Evolutionary conservation across 2,113 vertebrate species (phyloP).

Genomic region (Nesoenas mayeri): DNA sequence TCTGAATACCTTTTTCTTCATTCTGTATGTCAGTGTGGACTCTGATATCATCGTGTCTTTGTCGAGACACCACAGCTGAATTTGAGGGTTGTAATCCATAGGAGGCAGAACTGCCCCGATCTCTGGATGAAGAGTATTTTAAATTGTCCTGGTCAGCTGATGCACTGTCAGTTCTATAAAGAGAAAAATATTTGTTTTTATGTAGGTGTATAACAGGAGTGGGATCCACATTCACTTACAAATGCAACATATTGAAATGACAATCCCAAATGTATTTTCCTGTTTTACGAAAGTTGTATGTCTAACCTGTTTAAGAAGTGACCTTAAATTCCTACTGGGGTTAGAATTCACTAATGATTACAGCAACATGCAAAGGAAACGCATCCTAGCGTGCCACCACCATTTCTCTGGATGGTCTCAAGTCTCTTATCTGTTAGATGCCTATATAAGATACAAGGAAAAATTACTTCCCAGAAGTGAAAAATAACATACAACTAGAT

Average conservation of each 20-base stretch:
- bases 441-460: not conserved
- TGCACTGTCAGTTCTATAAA: conserved; percentile 91
- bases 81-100: conserved; percentile 87
- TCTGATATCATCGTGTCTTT: conserved; percentile 90
- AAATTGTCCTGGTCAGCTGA: conserved; percentile 92
- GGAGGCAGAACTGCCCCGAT: conserved; percentile 84
- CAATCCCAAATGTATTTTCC: conserved; percentile 9
- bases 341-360: not conserved
- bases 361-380: not conserved
- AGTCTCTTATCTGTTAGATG: not conserved
- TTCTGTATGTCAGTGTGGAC: conserved; percentile 83
- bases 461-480: not conserved
- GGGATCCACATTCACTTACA: conserved; percentile 42
- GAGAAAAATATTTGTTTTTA: conserved; percentile 60
- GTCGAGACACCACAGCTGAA: conserved; percentile 86
- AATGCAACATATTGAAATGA: not conserved
- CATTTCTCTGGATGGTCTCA: not conserved
- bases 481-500: not conserved
- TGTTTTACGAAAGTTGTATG: not conserved
- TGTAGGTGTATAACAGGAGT: conserved; percentile 3
- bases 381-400: not conserved
- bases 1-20: conserved; percentile 81
- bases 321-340: not conserved
- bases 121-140: conserved; percentile 90
- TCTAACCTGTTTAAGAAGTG: not conserved